These are phyloP conservation scores for Rhopalosiphum padi DNA, from an alignment of 1,140 invertebrate genomes.

Conservation along the genomic window DNA sequence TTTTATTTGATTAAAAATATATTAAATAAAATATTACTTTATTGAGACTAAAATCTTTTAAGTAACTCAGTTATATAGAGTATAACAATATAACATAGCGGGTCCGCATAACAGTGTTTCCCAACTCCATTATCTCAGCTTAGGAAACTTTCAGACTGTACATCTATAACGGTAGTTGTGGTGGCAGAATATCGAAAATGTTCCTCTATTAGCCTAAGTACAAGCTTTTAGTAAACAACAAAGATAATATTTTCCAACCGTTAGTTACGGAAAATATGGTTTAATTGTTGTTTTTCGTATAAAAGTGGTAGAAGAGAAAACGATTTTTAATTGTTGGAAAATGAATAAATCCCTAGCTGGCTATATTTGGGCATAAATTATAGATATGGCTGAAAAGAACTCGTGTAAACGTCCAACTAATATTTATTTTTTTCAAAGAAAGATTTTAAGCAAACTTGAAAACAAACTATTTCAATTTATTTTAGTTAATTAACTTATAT, in stretches of 20 bases:
- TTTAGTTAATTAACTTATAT: not conserved
- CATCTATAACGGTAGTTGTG: not conserved
- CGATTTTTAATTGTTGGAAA: not conserved
- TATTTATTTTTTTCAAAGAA: not conserved
- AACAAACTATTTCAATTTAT: not conserved
- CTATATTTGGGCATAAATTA: not conserved
- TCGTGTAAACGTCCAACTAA: not conserved
- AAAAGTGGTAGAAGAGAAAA: not conserved
- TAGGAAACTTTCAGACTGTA: slow-evolving; percentile 36
- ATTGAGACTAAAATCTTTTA: not conserved
- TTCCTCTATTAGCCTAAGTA: slow-evolving; percentile 26
- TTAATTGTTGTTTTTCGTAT: slow-evolving; percentile 9
- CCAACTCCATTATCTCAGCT: slow-evolving; percentile 40
- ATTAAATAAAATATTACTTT: not conserved
- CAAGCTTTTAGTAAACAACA: slow-evolving; percentile 38
- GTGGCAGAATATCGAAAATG: not conserved
- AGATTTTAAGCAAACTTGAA: not conserved
- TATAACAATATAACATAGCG: not conserved
- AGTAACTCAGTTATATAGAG: not conserved
- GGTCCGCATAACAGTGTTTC: slow-evolving; percentile 14
- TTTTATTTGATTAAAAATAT: not conserved
- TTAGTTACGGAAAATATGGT: not conserved
- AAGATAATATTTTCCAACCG: slow-evolving; percentile 4
- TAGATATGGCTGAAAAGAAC: not conserved
- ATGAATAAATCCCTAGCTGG: not conserved